These are phyloP conservation scores for Zaprionus davidi DNA, from an alignment of 1,140 invertebrate genomes.

Conservation along the genomic window DNA sequence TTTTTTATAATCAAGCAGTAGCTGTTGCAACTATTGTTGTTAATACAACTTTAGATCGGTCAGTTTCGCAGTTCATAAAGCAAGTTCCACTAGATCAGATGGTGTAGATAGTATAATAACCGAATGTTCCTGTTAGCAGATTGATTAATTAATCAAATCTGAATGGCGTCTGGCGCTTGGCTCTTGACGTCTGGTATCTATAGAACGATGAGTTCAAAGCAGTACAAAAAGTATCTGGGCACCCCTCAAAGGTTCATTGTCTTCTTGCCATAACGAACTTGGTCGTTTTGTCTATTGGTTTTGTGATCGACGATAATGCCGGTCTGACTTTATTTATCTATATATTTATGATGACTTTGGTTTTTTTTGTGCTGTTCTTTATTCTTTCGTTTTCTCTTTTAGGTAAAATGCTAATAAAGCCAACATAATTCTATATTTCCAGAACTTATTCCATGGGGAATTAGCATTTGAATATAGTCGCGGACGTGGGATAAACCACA, in stretches of 20 bases:
- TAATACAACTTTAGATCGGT: constrained; percentile 14
- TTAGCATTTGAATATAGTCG: constrained; percentile 72
- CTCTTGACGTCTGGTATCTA: constrained; percentile 12
- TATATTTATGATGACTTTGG: constrained; percentile 33
- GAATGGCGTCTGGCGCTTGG: not conserved
- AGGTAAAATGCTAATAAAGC: constrained; percentile 58
- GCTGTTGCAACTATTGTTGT: constrained; percentile 8
- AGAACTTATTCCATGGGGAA: constrained; percentile 38
- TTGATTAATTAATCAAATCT: constrained; percentile 41
- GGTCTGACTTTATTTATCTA: not conserved
- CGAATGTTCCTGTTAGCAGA: constrained; percentile 30
- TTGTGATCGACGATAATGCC: constrained; percentile 7
- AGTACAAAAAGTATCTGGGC: not conserved
- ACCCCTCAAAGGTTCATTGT: constrained; percentile 55
- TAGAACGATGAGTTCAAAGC: constrained; percentile 35
- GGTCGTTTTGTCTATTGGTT: not conserved
- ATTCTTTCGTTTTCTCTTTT: constrained; percentile 29
- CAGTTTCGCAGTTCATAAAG: constrained; percentile 3
- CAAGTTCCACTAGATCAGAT: constrained; percentile 5
- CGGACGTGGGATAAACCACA: constrained; percentile 55
- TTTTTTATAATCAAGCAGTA: constrained; percentile 40
- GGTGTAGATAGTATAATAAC: constrained; percentile 25
- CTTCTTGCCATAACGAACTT: constrained; percentile 45
- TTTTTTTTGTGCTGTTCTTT: constrained; percentile 33
- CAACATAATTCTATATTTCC: constrained; percentile 50